Conservation (phyloP, 2,113 vertebrate species). For the Anser cygnoides region DNA sequence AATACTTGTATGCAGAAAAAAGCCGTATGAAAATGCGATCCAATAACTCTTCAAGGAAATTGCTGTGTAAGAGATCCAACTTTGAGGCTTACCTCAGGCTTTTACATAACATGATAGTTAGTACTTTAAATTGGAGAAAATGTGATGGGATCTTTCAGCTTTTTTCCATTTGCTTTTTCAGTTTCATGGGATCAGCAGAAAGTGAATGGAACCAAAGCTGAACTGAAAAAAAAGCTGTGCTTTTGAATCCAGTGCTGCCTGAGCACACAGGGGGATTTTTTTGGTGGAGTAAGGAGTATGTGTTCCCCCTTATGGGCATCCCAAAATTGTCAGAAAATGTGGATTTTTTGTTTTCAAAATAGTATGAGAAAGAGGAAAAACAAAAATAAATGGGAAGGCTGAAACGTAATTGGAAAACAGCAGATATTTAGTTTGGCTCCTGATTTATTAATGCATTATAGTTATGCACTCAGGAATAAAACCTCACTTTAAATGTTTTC, state of each 20-base stretch:
- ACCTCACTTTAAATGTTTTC: neutral
- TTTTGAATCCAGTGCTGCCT: neutral
- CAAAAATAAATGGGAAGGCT: conserved; percentile 4
- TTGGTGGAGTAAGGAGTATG: neutral
- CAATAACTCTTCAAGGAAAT: conserved; percentile 46
- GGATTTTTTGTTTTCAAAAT: neutral
- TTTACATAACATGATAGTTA: conserved; percentile 32
- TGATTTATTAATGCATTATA: neutral
- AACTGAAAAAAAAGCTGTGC: neutral
- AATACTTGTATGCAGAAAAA: conserved; percentile 18
- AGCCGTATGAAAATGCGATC: conserved; percentile 8
- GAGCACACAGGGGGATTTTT: neutral
- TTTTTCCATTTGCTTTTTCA: conserved; percentile 45
- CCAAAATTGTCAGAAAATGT: conserved; percentile 3
- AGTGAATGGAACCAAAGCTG: conserved; percentile 19
- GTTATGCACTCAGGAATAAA: neutral
- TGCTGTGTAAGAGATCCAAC: conserved; percentile 26
- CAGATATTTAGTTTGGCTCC: conserved; percentile 49
- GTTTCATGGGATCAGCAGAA: conserved; percentile 44
- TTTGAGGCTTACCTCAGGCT: conserved; percentile 62
- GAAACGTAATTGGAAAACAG: neutral
- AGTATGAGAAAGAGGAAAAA: neutral
- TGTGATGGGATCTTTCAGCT: neutral
- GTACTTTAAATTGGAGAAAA: conserved; percentile 29
- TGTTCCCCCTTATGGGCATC: neutral